These are phyloP conservation scores for Geophilus truncorum DNA, from an alignment of 2,888 invertebrate species.

Conservation along the genomic window DNA sequence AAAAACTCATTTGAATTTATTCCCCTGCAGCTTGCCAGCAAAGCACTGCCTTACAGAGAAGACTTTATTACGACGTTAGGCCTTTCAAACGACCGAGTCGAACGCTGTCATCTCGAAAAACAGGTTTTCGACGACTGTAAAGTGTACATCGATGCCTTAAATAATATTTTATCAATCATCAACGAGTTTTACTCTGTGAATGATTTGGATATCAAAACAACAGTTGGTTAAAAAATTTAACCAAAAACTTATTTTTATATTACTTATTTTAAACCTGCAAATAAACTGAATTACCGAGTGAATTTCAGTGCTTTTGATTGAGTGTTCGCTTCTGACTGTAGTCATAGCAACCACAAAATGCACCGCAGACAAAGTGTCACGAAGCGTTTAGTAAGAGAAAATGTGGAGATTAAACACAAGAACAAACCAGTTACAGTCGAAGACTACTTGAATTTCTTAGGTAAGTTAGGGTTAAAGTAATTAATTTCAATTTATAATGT, in stretches of 20 bases:
- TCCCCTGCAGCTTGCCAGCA: neutral
- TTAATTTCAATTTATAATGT: no score
- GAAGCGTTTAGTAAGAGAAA: neutral
- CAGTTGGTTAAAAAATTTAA: neutral
- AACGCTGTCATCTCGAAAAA: neutral
- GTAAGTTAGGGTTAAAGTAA: no score
- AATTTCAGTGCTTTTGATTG: no score
- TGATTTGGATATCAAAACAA: neutral
- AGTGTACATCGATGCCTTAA: neutral
- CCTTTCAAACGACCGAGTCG: neutral
- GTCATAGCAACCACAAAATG: neutral
- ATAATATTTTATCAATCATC: neutral
- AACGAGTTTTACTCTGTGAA: neutral
- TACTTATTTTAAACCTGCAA: no score
- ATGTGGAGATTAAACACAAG: neutral
- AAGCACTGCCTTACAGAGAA: neutral
- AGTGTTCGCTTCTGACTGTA: neutral
- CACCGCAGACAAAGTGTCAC: neutral
- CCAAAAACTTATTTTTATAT: neutral
- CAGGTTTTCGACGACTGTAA: neutral
- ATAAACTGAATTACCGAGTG: no score
- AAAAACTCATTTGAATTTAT: neutral
- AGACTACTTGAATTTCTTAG: neutral
- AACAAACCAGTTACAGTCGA: neutral
- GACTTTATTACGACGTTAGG: neutral